phyloP scores from a whole-genome alignment of 1,140 invertebrate species.

The Gryon sp. region DNA sequence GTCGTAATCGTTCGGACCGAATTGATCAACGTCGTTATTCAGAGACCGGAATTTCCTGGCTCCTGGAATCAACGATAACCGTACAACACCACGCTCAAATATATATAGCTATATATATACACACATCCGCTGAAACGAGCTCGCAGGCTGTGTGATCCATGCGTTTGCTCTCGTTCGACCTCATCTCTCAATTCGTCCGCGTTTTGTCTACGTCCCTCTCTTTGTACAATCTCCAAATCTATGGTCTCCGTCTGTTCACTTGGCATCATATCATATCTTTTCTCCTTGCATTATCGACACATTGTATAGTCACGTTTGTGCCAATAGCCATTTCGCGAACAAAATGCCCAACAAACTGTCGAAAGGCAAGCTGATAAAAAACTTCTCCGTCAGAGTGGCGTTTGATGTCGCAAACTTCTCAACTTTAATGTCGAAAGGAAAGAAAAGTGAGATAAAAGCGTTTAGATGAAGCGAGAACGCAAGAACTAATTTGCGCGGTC shows the following conservation, averaged over 20 bases:
- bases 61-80: constrained; percentile 45
- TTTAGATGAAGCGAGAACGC: no score
- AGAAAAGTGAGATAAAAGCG: no score
- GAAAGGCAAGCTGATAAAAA: constrained; percentile 38
- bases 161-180: constrained; percentile 24
- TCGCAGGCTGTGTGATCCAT: constrained; percentile 22
- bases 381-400: constrained; percentile 27
- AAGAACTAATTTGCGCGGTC: no score
- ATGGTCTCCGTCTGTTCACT: constrained; percentile 16
- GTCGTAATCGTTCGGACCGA: constrained; percentile 46
- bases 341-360: constrained; percentile 38
- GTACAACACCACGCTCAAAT: constrained; percentile 22
- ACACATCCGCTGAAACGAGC: constrained; percentile 38
- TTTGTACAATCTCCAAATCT: background rate
- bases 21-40: constrained; percentile 53
- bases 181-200: constrained; percentile 33
- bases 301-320: constrained; percentile 44
- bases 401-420: no score
- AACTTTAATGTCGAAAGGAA: no score
- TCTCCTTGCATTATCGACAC: constrained; percentile 41
- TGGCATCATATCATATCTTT: constrained; percentile 41
- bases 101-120: constrained; percentile 42
- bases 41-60: constrained; percentile 36
- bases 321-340: constrained; percentile 29
- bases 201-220: constrained; percentile 8